These are phyloP conservation scores for Nasonovia ribisnigri DNA, from an alignment of 2,888 invertebrate species.

Conservation along the genomic window DNA sequence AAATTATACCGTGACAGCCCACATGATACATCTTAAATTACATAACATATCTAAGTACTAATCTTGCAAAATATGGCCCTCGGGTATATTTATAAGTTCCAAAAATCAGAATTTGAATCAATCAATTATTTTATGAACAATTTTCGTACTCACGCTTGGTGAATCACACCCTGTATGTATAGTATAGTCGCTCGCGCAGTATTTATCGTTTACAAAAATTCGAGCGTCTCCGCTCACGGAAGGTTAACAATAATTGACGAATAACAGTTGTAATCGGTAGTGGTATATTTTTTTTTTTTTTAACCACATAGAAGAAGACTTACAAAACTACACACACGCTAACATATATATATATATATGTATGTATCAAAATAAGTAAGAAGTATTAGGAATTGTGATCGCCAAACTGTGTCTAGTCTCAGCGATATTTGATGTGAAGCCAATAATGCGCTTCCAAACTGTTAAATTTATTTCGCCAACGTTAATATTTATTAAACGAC, in stretches of 20 bases:
- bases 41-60: not conserved
- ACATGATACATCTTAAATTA: not conserved
- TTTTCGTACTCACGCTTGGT: too few relatives aligned
- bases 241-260: constrained; percentile 7
- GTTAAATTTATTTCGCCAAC: constrained; percentile 22
- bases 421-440: constrained; percentile 13
- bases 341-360: not conserved
- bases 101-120: not conserved
- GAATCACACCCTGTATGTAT: not conserved
- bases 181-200: not conserved
- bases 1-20: not conserved
- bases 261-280: not conserved
- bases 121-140: not conserved
- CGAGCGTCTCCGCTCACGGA: not conserved
- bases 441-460: constrained; percentile 32
- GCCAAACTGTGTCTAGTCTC: not conserved
- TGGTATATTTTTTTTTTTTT: not conserved
- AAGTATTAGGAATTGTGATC: not conserved
- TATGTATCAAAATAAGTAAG: not conserved
- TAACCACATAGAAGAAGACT: not conserved
- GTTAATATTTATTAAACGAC: constrained; percentile 16
- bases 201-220: not conserved
- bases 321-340: not conserved
- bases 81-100: not conserved
- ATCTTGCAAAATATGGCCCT: not conserved